These are phyloP conservation scores for Clarias laeviceps DNA, from an alignment of 2,797 vertebrate genomes.

Conservation along the genomic window DNA sequence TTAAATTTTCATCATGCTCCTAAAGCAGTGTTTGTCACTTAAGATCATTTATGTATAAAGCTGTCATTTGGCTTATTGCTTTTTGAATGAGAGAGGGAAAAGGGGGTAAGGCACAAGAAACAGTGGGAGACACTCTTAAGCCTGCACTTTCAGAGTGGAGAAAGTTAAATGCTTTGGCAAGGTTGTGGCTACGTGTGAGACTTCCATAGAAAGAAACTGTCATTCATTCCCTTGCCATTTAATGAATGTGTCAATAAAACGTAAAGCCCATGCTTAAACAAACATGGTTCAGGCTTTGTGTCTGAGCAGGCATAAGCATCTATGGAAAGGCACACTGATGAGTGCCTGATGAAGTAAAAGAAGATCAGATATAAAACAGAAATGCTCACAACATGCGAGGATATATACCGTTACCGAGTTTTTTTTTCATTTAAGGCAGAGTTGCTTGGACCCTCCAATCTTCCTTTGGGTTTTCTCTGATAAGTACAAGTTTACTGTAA, in stretches of 20 bases:
- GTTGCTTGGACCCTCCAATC: neutral
- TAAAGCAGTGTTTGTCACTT: neutral
- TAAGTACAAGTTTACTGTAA: conserved; percentile 41
- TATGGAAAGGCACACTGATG: neutral
- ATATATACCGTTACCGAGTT: conserved; percentile 1
- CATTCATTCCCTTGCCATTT: conserved; percentile 53
- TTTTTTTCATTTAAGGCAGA: conserved; percentile 33
- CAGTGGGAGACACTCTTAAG: conserved; percentile 11
- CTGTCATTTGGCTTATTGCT: conserved; percentile 7
- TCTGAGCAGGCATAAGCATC: conserved; percentile 16
- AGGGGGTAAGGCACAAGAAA: neutral
- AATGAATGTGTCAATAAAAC: conserved; percentile 62
- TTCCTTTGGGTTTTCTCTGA: conserved; percentile 26
- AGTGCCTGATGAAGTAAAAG: neutral
- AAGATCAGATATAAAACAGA: conserved; percentile 18
- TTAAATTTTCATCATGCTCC: neutral
- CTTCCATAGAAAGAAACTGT: conserved; percentile 55
- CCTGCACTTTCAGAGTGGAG: conserved; percentile 40
- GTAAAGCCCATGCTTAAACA: conserved; percentile 63
- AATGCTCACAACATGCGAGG: neutral
- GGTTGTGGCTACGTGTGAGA: conserved; percentile 58
- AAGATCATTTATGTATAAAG: conserved; percentile 2
- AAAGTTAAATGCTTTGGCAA: conserved; percentile 65
- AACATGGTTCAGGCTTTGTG: conserved; percentile 40
- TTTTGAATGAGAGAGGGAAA: neutral